Evolutionary conservation across 2,797 vertebrate genomes (phyloP).

Genomic region (Meriones psammophilus): DNA sequence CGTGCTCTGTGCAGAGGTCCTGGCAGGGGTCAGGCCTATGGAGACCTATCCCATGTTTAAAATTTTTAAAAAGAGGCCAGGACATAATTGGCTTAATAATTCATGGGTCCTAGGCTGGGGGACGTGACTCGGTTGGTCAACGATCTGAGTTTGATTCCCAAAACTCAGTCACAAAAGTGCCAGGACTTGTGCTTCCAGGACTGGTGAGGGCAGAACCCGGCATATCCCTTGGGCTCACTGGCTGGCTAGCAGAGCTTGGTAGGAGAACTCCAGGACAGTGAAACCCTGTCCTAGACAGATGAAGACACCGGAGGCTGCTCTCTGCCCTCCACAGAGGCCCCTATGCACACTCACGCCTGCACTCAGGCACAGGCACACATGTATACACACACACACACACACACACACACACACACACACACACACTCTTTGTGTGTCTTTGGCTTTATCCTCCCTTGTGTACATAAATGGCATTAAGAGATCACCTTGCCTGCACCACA

Average conservation of each 20-base stretch:
- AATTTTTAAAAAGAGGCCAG: not conserved
- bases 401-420: not conserved
- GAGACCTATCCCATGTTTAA: not conserved
- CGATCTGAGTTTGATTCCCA: not conserved
- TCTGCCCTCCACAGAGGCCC: not conserved
- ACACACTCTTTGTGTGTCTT: not conserved
- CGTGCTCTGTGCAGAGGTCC: accelerated
- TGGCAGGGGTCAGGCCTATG: not conserved
- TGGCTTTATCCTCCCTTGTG: not conserved
- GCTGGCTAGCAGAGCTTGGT: too few relatives aligned
- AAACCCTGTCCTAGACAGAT: not conserved
- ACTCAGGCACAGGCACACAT: too few relatives aligned
- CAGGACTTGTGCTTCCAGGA: not conserved
- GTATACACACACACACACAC: too few relatives aligned
- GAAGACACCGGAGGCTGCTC: not conserved
- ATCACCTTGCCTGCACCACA: not conserved
- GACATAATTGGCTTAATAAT: not conserved
- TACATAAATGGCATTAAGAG: not conserved
- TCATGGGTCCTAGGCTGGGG: not conserved
- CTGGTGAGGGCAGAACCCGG: not conserved
- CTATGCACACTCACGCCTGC: not conserved
- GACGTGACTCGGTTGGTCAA: not conserved
- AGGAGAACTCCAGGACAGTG: not conserved
- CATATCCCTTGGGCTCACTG: not conserved
- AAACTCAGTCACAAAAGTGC: not conserved